Evolutionary conservation across 92 coral and sea anemone genomes (phyloP).

Genomic region (Chrysogorgia sp.): DNA sequence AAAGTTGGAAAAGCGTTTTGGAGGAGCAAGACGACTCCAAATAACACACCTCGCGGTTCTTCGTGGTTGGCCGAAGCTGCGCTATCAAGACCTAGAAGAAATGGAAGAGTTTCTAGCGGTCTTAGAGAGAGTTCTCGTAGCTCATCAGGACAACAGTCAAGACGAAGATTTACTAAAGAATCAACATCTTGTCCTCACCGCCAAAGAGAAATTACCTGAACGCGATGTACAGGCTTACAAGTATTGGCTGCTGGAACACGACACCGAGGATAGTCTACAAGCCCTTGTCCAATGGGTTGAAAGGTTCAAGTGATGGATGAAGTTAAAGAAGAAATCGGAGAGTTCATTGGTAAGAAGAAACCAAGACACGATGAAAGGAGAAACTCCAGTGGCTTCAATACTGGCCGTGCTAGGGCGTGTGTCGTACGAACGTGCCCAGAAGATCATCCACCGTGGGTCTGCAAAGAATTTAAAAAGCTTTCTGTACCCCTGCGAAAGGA

Average conservation of each 20-base stretch:
- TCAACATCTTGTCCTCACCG: conserved; percentile 28
- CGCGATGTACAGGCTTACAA: conserved; percentile 10
- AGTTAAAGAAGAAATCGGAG: neutral
- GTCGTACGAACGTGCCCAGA: neutral
- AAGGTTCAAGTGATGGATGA: conserved; percentile 1
- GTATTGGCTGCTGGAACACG: conserved; percentile 4
- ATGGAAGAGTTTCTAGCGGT: conserved; percentile 5
- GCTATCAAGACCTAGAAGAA: conserved; percentile 41
- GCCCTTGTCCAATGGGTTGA: neutral
- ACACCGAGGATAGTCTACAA: neutral
- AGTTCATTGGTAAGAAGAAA: neutral
- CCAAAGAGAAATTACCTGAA: conserved; percentile 24
- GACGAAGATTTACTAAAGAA: conserved; percentile 9
- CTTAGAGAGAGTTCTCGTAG: conserved; percentile 32
- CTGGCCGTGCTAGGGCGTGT: neutral
- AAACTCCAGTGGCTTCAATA: neutral
- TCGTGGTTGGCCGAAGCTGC: conserved; percentile 41
- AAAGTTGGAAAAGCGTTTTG: conserved; percentile 19
- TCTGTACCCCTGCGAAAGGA: neutral
- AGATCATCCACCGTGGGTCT: conserved; percentile 10
- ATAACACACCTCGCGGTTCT: conserved; percentile 20
- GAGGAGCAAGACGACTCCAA: conserved; percentile 23
- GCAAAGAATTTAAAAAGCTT: neutral
- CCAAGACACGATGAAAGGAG: neutral
- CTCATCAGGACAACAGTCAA: conserved; percentile 27